These are phyloP conservation scores for Pyrgilauda ruficollis DNA, from an alignment of 2,113 vertebrate species.

Conservation along the genomic window DNA sequence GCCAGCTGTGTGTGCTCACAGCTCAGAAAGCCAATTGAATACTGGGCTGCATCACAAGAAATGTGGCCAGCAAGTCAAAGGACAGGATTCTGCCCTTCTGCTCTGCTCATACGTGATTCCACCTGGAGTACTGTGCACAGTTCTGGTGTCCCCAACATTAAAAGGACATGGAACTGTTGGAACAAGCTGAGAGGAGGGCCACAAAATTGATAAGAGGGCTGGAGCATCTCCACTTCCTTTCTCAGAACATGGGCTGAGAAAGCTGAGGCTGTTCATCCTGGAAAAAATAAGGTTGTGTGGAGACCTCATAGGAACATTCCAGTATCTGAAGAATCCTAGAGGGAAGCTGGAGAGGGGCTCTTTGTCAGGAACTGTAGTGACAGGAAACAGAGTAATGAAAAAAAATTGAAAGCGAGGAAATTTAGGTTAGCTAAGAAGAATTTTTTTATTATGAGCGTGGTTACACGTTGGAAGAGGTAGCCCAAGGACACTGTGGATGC, in stretches of 20 bases:
- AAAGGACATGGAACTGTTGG: not conserved
- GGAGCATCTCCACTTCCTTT: not conserved
- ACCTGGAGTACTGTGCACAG: not conserved
- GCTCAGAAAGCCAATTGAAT: not conserved
- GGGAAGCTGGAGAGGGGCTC: not conserved
- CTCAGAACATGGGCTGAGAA: not conserved
- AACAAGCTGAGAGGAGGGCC: not conserved
- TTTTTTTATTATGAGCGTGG: not conserved
- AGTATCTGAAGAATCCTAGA: not conserved
- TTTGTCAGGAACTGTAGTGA: not conserved
- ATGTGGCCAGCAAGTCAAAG: accelerated
- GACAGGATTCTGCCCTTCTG: not conserved
- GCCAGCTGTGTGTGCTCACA: not conserved
- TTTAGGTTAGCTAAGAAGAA: not conserved
- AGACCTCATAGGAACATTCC: not conserved
- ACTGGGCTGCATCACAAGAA: not conserved
- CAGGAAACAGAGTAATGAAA: not conserved
- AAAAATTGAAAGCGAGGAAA: not conserved
- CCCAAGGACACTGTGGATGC: not conserved
- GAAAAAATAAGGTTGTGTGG: not conserved
- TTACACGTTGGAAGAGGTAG: not conserved
- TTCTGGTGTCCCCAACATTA: not conserved
- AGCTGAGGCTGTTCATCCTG: not conserved
- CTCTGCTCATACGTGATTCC: not conserved
- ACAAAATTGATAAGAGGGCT: not conserved